Evolutionary conservation across 1,140 invertebrate genomes (phyloP).

Genomic region (Brachionus asplanchnoidis): DNA sequence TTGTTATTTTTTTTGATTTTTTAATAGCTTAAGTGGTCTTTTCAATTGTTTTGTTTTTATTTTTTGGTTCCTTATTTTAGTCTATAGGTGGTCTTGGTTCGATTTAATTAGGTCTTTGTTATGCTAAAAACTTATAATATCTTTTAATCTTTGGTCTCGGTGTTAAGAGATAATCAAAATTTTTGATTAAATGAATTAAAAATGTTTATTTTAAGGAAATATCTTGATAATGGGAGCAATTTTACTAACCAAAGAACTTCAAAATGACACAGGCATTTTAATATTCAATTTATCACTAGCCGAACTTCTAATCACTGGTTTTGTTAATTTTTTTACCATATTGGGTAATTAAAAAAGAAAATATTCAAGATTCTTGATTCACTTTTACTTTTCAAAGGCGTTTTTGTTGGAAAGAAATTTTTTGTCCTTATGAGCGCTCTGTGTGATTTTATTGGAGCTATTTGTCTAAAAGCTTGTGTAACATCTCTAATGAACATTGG

Average conservation of each 20-base stretch:
- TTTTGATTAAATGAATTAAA: neutral
- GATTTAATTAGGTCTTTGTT: no score
- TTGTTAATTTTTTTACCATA: conserved; percentile 42
- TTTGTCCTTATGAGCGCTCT: neutral
- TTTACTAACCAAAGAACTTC: conserved; percentile 22
- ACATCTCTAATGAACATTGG: conserved; percentile 42
- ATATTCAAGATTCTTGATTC: neutral
- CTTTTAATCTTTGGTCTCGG: no score
- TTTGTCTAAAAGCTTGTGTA: conserved; percentile 30
- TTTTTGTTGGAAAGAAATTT: conserved; percentile 7
- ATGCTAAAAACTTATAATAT: no score
- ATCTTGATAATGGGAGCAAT: conserved; percentile 28
- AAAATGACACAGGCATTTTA: conserved; percentile 32
- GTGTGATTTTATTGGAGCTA: conserved; percentile 1
- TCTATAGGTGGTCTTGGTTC: no score
- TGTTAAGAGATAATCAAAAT: no score
- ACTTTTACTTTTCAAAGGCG: neutral
- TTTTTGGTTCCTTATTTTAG: no score
- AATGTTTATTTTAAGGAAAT: neutral
- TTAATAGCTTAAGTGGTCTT: no score
- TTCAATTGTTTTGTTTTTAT: no score
- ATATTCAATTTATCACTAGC: conserved; percentile 42
- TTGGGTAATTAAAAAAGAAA: conserved; percentile 7
- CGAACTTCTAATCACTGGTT: conserved; percentile 29
- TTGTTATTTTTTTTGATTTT: no score